Evolutionary conservation across 2,797 vertebrate species (phyloP).

Genomic region (Alcedo atthis): DNA sequence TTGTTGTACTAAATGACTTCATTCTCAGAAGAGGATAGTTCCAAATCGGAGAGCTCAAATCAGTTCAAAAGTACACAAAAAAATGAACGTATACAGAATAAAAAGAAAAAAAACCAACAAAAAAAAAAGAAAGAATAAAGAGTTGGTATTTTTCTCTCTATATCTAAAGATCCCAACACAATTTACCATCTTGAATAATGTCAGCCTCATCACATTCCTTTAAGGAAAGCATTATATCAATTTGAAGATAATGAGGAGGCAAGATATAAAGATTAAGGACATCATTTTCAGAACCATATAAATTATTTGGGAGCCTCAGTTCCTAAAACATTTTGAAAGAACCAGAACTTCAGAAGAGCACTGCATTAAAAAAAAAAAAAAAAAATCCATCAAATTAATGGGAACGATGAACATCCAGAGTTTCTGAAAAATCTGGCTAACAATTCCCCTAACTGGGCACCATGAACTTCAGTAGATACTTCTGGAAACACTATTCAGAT

Average conservation of each 20-base stretch:
- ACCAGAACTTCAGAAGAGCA: background rate
- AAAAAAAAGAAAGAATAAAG: background rate
- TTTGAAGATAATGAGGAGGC: background rate
- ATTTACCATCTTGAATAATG: background rate
- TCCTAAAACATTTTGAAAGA: background rate
- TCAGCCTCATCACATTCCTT: background rate
- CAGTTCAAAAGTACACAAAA: background rate
- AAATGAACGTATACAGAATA: background rate
- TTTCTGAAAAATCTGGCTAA: background rate
- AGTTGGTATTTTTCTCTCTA: background rate
- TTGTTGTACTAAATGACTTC: constrained; percentile 2
- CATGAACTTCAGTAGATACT: background rate
- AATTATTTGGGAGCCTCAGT: background rate
- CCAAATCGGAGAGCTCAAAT: background rate
- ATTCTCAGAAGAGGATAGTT: background rate
- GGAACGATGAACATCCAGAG: background rate
- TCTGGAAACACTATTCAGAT: background rate
- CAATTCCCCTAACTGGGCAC: background rate
- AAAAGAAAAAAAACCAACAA: background rate
- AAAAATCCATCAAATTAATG: background rate
- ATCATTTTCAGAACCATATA: background rate
- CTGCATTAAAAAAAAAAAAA: background rate
- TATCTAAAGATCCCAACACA: background rate
- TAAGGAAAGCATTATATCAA: background rate
- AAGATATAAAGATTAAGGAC: background rate